Conservation (phyloP, 2,113 vertebrate species). For the Vimba vimba region DNA sequence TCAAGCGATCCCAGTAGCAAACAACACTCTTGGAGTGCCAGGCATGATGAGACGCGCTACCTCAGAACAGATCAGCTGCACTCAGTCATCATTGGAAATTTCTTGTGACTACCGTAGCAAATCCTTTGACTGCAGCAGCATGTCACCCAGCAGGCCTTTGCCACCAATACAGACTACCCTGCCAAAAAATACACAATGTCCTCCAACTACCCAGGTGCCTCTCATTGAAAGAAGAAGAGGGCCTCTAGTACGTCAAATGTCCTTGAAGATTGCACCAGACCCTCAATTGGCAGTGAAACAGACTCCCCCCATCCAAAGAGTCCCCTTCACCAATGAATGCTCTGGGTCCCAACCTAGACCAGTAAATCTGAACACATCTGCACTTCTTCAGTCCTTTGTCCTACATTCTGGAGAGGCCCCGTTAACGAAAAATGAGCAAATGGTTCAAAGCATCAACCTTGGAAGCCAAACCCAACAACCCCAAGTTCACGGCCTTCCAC, state of each 20-base stretch:
- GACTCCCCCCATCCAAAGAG: constrained; percentile 72
- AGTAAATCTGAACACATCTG: constrained; percentile 67
- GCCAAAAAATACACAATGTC: constrained; percentile 67
- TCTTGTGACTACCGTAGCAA: constrained; percentile 90
- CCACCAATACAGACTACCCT: constrained; percentile 69
- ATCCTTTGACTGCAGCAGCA: constrained; percentile 91
- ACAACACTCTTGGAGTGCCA: constrained; percentile 85
- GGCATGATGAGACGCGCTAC: constrained; percentile 91
- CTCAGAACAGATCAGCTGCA: constrained; percentile 91
- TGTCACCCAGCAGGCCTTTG: constrained; percentile 76
- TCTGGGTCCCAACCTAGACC: constrained; percentile 71
- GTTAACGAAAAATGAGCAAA: constrained; percentile 68
- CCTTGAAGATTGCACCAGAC: constrained; percentile 90
- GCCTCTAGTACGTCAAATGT: constrained; percentile 93
- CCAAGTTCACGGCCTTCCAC: constrained; percentile 75
- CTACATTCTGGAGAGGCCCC: constrained; percentile 66
- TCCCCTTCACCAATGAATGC: constrained; percentile 66
- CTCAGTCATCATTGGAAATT: constrained; percentile 86
- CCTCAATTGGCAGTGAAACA: constrained; percentile 75
- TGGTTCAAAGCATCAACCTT: constrained; percentile 78
- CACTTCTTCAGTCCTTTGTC: constrained; percentile 64
- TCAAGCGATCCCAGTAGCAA: constrained; percentile 79
- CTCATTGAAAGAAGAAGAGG: constrained; percentile 94
- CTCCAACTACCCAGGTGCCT: constrained; percentile 79
- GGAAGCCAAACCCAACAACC: constrained; percentile 75